phyloP scores from a whole-genome alignment of 1,140 invertebrate genomes.

The Cherax quadricarinatus region DNA sequence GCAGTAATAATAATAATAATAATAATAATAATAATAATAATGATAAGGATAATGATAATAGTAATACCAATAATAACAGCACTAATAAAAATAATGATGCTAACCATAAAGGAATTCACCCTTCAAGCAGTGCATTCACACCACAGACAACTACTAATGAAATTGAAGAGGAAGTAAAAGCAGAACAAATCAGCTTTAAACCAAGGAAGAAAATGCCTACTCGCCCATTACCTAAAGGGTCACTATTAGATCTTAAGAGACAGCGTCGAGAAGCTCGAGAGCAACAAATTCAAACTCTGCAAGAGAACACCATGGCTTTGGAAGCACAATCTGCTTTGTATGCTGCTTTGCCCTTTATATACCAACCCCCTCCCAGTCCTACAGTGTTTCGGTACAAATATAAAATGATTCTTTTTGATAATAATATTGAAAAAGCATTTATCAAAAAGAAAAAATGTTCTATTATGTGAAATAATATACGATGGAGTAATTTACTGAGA shows the following conservation, averaged over 20 bases:
- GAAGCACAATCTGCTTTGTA: slow-evolving; percentile 4
- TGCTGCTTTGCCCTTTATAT: not conserved
- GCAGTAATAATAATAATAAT: not conserved
- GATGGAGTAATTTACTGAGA: not conserved
- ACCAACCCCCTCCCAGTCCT: slow-evolving; percentile 47
- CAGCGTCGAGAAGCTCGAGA: slow-evolving; percentile 23
- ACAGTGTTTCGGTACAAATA: slow-evolving; percentile 43
- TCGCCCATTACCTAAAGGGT: slow-evolving; percentile 25
- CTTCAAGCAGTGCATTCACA: not conserved
- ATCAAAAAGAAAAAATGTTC: slow-evolving; percentile 50
- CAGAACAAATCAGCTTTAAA: not conserved
- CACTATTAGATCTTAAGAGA: slow-evolving; percentile 44
- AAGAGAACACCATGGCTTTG: not conserved
- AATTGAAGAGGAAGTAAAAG: not conserved
- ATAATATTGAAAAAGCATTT: not conserved
- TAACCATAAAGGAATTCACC: not conserved
- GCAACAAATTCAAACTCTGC: not conserved
- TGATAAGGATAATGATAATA: not conserved
- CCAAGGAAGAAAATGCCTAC: slow-evolving; percentile 2
- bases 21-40: not conserved
- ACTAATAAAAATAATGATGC: not conserved
- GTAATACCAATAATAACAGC: not conserved
- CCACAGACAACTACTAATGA: not conserved
- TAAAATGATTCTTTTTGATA: slow-evolving; percentile 41
- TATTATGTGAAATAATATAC: slow-evolving; percentile 33